These are phyloP conservation scores for Physella acuta DNA, from an alignment of 1,140 invertebrate genomes.

Conservation along the genomic window DNA sequence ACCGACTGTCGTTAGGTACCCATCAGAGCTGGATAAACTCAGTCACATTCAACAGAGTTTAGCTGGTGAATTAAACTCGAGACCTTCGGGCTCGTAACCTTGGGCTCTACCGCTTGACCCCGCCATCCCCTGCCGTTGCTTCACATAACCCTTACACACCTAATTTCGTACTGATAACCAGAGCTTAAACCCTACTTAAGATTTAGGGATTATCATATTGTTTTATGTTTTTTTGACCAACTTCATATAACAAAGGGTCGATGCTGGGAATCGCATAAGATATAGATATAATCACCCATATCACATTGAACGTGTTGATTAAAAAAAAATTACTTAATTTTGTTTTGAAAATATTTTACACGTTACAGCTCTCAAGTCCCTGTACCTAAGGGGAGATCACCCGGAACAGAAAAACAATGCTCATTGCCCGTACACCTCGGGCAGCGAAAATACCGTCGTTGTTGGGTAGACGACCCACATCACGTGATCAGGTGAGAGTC, in stretches of 20 bases:
- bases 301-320: not conserved
- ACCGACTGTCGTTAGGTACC: too few species aligned
- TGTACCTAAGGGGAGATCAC: conserved; percentile 2
- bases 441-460: not conserved
- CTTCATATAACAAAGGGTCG: not conserved
- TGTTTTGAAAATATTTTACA: not conserved
- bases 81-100: too few species aligned
- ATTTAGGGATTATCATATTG: not conserved
- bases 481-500: not conserved
- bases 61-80: too few species aligned
- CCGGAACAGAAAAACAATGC: conserved; percentile 14
- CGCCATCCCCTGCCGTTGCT: too few species aligned
- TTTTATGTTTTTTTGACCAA: not conserved
- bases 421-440: conserved; percentile 11
- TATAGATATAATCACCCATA: not conserved
- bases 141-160: too few species aligned
- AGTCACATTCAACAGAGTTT: too few species aligned
- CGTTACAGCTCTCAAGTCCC: conserved; percentile 14
- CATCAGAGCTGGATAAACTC: too few species aligned
- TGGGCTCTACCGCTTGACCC: too few species aligned
- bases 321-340: not conserved
- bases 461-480: not conserved
- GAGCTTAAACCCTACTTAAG: not conserved
- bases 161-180: too few species aligned
- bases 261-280: not conserved